phyloP scores from a whole-genome alignment of 2,113 vertebrate species.

The Heliornis fulica region DNA sequence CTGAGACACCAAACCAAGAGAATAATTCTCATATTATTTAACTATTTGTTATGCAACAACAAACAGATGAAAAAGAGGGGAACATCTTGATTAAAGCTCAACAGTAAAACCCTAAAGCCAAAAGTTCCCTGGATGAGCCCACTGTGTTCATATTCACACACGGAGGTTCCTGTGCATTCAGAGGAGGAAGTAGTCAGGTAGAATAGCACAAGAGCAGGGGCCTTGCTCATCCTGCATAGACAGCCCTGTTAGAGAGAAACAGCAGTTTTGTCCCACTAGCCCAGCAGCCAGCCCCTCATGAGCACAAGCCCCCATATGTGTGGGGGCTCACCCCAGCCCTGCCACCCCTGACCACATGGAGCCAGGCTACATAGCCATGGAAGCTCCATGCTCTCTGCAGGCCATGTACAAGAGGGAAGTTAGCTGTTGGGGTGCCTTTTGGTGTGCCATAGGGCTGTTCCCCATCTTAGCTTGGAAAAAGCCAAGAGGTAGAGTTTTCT shows the following conservation, averaged over 20 bases:
- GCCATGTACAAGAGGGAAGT: neutral
- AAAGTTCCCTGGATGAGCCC: neutral
- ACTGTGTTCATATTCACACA: rapidly evolving
- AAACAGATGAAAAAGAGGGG: neutral
- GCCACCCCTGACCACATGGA: rapidly evolving
- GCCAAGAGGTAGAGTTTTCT: neutral
- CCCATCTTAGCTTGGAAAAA: neutral
- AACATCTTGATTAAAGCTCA: neutral
- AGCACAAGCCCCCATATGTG: rapidly evolving
- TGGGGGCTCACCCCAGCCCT: rapidly evolving
- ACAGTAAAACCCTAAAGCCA: neutral
- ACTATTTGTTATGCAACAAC: neutral
- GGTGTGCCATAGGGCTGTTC: neutral
- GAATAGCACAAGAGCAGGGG: rapidly evolving
- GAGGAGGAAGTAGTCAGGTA: neutral
- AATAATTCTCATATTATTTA: neutral
- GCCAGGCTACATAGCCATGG: neutral
- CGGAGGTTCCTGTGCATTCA: neutral
- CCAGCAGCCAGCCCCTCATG: rapidly evolving
- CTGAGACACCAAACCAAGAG: neutral
- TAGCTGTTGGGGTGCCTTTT: rapidly evolving
- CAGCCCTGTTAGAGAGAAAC: neutral
- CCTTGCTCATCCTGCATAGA: neutral
- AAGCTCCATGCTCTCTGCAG: neutral
- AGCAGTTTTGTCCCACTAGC: neutral